Conservation (phyloP, 2,888 invertebrate species). For the Agrilus cyanescens region DNA sequence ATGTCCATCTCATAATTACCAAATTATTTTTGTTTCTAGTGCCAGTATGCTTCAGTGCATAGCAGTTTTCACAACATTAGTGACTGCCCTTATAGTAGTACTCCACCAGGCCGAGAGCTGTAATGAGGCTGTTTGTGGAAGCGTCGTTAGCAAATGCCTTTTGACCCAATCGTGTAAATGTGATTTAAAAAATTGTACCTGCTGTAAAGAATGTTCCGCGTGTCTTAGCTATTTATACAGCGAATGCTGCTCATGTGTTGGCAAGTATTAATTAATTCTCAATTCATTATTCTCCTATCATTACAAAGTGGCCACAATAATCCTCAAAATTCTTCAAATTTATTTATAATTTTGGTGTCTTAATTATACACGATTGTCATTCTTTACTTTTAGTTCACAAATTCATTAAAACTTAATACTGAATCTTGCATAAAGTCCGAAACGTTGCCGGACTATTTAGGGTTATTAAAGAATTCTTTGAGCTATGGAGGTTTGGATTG, state of each 20-base stretch:
- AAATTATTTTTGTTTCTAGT: conserved; percentile 11
- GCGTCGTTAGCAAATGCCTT: conserved; percentile 93
- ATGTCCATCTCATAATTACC: too few species aligned
- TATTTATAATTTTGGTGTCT: too few species aligned
- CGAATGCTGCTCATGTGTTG: conserved; percentile 95
- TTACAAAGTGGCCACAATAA: too few species aligned
- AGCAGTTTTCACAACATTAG: conserved; percentile 7
- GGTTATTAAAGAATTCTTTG: neutral
- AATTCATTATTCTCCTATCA: neutral
- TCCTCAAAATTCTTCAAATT: too few species aligned
- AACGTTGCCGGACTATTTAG: too few species aligned
- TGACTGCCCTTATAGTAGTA: conserved; percentile 11
- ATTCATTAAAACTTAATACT: too few species aligned
- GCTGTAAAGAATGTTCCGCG: conserved; percentile 85
- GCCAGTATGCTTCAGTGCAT: conserved; percentile 15
- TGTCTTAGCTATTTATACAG: conserved; percentile 81
- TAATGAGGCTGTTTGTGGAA: conserved; percentile 91
- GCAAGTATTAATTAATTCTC: conserved; percentile 46
- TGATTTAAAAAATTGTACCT: conserved; percentile 84
- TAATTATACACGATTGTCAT: too few species aligned
- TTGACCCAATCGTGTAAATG: conserved; percentile 93
- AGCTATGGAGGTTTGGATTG: neutral
- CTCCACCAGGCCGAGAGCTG: conserved; percentile 40
- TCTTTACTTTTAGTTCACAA: too few species aligned
- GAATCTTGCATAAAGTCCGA: too few species aligned